These are phyloP conservation scores for Acipenser oxyrinchus DNA, from an alignment of 2,797 vertebrate species.

Conservation along the genomic window DNA sequence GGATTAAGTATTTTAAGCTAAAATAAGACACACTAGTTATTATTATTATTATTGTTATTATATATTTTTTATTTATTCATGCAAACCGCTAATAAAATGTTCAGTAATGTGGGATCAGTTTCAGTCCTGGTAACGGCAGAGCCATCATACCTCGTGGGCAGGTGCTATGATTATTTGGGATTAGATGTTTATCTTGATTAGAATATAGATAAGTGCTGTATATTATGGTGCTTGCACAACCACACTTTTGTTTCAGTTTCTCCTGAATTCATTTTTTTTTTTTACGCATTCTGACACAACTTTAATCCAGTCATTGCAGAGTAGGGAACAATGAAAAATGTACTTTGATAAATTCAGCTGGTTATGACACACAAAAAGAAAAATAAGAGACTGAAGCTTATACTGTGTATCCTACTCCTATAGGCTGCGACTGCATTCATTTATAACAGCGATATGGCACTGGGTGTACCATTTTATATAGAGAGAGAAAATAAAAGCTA, in stretches of 20 bases:
- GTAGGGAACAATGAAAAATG: background rate
- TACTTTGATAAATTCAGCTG: background rate
- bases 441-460: too few relatives aligned
- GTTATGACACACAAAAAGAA: background rate
- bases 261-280: background rate
- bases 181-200: background rate
- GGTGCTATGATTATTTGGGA: background rate
- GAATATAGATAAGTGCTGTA: background rate
- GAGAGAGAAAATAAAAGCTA: too few relatives aligned
- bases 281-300: background rate
- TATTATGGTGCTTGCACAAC: background rate
- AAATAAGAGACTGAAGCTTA: too few relatives aligned
- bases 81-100: constrained; percentile 18
- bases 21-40: constrained; percentile 14
- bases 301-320: background rate
- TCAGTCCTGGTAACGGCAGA: too few relatives aligned
- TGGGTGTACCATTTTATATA: too few relatives aligned
- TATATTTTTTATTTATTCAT: background rate
- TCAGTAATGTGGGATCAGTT: background rate
- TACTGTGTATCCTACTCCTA: too few relatives aligned
- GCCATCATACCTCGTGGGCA: background rate
- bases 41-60: constrained; percentile 16
- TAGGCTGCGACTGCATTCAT: too few relatives aligned
- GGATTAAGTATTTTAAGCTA: background rate
- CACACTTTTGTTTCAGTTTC: background rate